Percentiles rank a stretch among this genome's conserved stretches.
These are phyloP conservation scores for crab-eating macaque (Macaca fascicularis) DNA, from an alignment of 2,113 vertebrate species.

Conservation along the genomic window DNA sequence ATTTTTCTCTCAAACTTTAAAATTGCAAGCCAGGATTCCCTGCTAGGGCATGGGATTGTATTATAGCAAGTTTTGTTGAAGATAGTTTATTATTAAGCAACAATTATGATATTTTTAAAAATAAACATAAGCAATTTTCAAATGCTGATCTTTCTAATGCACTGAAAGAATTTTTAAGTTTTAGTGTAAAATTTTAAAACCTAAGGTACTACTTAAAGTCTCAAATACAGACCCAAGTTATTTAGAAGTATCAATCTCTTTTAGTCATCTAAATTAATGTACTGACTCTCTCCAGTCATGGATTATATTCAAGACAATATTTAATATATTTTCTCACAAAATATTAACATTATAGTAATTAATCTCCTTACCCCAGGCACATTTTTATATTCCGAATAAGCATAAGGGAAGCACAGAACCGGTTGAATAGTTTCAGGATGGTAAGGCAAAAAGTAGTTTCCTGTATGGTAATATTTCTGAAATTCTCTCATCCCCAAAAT, in stretches of 20 bases:
- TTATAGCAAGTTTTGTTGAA: neutral
- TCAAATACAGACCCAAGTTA: neutral
- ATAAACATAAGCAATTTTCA: neutral
- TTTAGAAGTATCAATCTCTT: neutral
- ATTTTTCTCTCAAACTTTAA: neutral
- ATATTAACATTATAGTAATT: constrained; percentile 60
- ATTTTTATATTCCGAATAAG: constrained; percentile 55
- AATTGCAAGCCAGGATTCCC: neutral
- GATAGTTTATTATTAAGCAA: neutral
- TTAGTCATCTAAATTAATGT: constrained; percentile 50
- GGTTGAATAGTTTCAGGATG: neutral
- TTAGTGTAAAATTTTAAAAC: constrained; percentile 3
- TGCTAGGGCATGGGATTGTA: neutral
- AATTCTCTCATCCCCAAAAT: neutral
- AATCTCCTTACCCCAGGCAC: constrained; percentile 40
- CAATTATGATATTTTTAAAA: neutral
- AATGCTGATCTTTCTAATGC: neutral
- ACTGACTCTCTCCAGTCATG: constrained; percentile 53
- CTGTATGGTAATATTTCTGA: neutral
- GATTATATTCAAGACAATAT: constrained; percentile 60
- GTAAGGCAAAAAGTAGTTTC: neutral
- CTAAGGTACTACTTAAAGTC: neutral
- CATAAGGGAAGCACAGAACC: neutral
- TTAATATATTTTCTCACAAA: constrained; percentile 74
- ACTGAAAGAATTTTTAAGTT: neutral